Evolutionary conservation across 2,113 vertebrate species (phyloP), one percentile per base, ranked within the genome.

Genomic region (Atherinomorus stipes): DNA sequence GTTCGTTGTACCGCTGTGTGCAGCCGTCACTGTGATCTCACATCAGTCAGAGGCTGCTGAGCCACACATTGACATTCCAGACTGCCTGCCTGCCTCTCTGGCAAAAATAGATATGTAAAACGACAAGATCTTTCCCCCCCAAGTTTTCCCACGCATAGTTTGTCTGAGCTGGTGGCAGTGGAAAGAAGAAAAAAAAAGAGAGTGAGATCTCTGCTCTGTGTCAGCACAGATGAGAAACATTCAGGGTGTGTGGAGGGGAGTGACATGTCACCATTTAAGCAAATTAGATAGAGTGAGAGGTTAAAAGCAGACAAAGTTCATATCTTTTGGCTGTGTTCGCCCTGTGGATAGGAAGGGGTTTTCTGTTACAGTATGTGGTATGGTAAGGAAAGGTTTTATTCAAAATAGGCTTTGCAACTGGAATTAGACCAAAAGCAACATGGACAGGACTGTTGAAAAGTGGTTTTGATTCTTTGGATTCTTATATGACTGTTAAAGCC

Each of bases 81-180:
- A 81, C 90, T 85, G 89, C 81, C 76, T 83, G 75, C 73, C 81
- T 85, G 73, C 77, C 80, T 85, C 81, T 85, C 74, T 81, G 77
- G 87, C 86, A 90, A 90, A 93, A 92, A 93, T 92, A 91, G 88
- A 92, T 91, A 91, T 91, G 91, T 89, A 92, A 93, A 92, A 89
- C 80, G 71, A 86, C 82, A 88, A 89, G 85, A 74, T 81, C 72
- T 63, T 64, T 63, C 15, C 68, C 62, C 62, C 64, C 34, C 40
- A 40, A 40, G 42, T 89, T 90, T 90, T 89, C 85, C 87, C 91
- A 92, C 81, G 83, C 91, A 84, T 56, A 88, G 84, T 85, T 91
- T 80, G 68, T 87, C 85, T 86, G 81, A 81, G 84, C 74, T 58
- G 76, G 63, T 50, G 78, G 58, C 62, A 34, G 31, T 34, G 31